Evolutionary conservation across 2,797 vertebrate genomes (phyloP).

Genomic region (Trachops cirrhosus): DNA sequence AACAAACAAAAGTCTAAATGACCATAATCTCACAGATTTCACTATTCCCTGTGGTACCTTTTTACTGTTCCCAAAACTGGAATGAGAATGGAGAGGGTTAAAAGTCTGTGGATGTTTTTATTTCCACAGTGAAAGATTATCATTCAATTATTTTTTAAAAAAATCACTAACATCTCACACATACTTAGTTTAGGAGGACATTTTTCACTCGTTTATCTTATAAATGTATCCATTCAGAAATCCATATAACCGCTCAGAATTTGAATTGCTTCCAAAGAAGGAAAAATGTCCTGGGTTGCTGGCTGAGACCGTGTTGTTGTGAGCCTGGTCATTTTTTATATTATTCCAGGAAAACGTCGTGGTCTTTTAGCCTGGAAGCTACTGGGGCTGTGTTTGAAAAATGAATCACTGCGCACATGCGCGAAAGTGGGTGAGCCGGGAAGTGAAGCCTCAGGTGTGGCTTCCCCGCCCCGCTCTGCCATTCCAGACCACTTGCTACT

Average conservation of each 20-base stretch:
- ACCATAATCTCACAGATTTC: neutral
- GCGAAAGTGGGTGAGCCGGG: too few relatives aligned
- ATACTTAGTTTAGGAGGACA: neutral
- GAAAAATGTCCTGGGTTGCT: neutral
- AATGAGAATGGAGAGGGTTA: neutral
- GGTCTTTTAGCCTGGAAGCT: conserved; percentile 14
- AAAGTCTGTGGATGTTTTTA: neutral
- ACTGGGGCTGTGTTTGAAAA: neutral
- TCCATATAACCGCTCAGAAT: conserved; percentile 6
- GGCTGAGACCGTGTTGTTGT: neutral
- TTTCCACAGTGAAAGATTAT: conserved; percentile 20
- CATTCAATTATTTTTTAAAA: neutral
- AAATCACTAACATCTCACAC: neutral
- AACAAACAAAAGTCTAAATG: neutral
- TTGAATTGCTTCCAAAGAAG: conserved; percentile 29
- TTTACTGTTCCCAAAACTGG: neutral
- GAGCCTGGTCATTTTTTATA: neutral
- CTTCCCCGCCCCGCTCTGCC: neutral
- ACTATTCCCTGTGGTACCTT: neutral
- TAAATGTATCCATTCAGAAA: conserved; percentile 56
- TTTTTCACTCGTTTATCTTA: conserved; percentile 10
- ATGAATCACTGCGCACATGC: neutral
- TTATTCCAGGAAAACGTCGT: conserved; percentile 5
- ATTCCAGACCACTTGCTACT: neutral
- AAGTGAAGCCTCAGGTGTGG: neutral